Evolutionary conservation across 1,140 invertebrate species (phyloP).

Genomic region (Panonychus citri): DNA sequence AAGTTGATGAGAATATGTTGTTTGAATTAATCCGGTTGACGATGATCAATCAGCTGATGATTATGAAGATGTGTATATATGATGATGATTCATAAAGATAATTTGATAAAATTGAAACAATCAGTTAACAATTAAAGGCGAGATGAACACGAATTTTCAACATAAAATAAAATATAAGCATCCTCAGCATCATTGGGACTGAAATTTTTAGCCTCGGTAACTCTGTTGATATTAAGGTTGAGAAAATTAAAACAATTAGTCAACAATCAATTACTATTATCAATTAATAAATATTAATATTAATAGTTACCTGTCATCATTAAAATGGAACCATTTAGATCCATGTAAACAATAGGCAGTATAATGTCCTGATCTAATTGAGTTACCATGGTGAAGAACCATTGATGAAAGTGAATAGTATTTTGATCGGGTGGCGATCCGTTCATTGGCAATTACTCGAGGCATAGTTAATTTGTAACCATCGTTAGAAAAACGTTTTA

Average conservation of each 20-base stretch:
- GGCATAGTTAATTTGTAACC: constrained; percentile 10
- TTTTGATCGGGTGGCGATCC: constrained; percentile 1
- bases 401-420: constrained; percentile 1
- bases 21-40: too few species aligned
- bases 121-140: too few species aligned
- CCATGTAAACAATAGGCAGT: constrained; percentile 7
- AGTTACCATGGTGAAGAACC: constrained; percentile 10
- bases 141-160: not conserved
- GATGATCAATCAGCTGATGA: too few species aligned
- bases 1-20: too few species aligned
- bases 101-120: too few species aligned
- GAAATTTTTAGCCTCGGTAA: not conserved
- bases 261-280: not conserved
- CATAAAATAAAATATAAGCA: constrained; percentile 4
- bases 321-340: constrained; percentile 10
- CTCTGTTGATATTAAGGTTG: not conserved
- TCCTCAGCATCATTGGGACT: not conserved
- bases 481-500: constrained; percentile 13
- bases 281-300: too few species aligned
- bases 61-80: too few species aligned
- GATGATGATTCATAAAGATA: too few species aligned
- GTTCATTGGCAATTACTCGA: constrained; percentile 6
- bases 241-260: not conserved
- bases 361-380: constrained; percentile 10
- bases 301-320: constrained; percentile 6